Evolutionary conservation across 2,888 invertebrate genomes (phyloP).

Genomic region (Synanthedon vespiformis): DNA sequence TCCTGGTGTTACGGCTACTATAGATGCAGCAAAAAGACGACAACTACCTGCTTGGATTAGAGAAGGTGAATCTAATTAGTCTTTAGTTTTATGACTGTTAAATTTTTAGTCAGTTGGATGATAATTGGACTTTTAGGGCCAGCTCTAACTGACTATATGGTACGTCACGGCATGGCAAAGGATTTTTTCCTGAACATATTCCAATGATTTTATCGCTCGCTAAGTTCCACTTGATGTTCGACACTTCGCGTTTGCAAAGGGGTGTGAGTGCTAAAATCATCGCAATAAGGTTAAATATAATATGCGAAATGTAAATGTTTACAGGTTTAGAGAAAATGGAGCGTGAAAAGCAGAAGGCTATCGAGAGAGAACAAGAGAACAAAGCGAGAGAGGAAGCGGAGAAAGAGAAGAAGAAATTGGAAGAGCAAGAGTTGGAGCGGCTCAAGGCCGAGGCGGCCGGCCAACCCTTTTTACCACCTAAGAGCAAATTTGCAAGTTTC

Average conservation of each 20-base stretch:
- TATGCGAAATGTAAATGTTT: neutral
- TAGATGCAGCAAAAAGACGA: slow-evolving; percentile 88
- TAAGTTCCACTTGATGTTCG: too few species aligned
- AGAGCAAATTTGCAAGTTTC: slow-evolving; percentile 73
- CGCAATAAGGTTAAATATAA: too few species aligned
- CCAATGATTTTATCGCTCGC: too few species aligned
- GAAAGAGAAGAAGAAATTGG: slow-evolving; percentile 74
- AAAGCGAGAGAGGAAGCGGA: slow-evolving; percentile 74
- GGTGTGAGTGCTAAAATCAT: too few species aligned
- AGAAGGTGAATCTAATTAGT: slow-evolving; percentile 71
- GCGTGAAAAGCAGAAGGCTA: slow-evolving; percentile 87
- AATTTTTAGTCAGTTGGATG: neutral
- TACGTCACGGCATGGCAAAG: too few species aligned
- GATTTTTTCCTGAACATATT: too few species aligned
- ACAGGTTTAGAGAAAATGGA: slow-evolving; percentile 97
- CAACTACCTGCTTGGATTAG: slow-evolving; percentile 98
- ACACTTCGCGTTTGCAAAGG: too few species aligned
- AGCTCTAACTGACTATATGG: too few species aligned
- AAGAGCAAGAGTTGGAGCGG: slow-evolving; percentile 53
- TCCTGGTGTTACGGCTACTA: slow-evolving; percentile 35
- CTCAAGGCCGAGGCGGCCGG: slow-evolving; percentile 50
- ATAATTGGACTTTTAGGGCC: too few species aligned
- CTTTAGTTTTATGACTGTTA: neutral
- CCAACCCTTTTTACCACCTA: slow-evolving; percentile 58
- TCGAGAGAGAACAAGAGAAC: slow-evolving; percentile 81